Evolutionary conservation across 2,113 vertebrate genomes (phyloP).

Genomic region (Synodontis membranacea): DNA sequence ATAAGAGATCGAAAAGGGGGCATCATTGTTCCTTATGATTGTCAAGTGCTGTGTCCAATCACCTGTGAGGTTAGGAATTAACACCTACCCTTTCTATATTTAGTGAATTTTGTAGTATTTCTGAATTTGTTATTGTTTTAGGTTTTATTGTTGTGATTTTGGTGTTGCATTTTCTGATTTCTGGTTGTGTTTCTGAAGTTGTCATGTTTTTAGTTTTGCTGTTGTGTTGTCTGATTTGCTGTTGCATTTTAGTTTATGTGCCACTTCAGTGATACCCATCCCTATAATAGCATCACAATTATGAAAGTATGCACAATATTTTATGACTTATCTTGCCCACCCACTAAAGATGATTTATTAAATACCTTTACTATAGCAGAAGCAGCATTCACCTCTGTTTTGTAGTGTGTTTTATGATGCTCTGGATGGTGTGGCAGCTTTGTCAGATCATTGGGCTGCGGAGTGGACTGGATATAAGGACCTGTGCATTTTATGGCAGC

Average conservation of each 20-base stretch:
- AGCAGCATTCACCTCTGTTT: constrained; percentile 52
- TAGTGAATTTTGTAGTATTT: neutral
- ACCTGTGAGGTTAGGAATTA: neutral
- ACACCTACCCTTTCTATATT: neutral
- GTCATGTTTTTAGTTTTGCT: neutral
- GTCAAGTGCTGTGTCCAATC: neutral
- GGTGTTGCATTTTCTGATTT: neutral
- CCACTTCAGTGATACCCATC: neutral
- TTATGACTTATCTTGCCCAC: neutral
- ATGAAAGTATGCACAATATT: neutral
- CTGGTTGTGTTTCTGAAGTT: no score
- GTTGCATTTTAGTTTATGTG: neutral
- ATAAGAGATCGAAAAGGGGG: neutral
- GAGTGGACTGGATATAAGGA: constrained; percentile 63
- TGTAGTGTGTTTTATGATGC: constrained; percentile 58
- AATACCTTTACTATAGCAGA: constrained; percentile 41
- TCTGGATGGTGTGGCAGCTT: constrained; percentile 58
- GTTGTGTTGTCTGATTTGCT: constrained; percentile 37
- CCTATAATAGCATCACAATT: neutral
- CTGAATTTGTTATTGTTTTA: neutral
- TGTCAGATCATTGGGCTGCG: constrained; percentile 66
- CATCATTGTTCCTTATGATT: neutral
- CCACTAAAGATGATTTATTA: neutral
- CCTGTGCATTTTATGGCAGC: constrained; percentile 68
- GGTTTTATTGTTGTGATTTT: constrained; percentile 61